A percentile compares a stretch with the other conserved stretches of the same genome.
These are phyloP conservation scores for Pardalotus punctatus DNA, from an alignment of 2,113 vertebrate species.

Conservation along the genomic window DNA sequence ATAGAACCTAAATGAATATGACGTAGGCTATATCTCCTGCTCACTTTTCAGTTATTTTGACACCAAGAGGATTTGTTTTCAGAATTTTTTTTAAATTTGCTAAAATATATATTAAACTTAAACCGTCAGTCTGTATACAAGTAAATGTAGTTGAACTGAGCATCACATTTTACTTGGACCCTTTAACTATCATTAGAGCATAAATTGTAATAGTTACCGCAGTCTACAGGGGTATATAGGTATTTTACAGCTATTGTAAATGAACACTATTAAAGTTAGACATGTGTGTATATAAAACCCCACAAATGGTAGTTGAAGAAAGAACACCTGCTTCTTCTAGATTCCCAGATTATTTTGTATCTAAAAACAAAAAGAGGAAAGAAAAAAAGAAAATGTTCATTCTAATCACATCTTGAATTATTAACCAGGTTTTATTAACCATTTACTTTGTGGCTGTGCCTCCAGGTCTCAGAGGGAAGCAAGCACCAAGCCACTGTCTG, in stretches of 20 bases:
- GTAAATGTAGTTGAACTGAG: slow-evolving; percentile 54
- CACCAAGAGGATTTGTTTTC: background rate
- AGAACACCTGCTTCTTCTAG: slow-evolving; percentile 57
- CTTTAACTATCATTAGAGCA: slow-evolving; percentile 71
- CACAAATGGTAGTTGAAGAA: slow-evolving; percentile 62
- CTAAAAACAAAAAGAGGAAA: slow-evolving; percentile 44
- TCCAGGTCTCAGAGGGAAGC: background rate
- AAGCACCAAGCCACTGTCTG: background rate
- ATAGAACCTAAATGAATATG: background rate
- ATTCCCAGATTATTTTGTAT: slow-evolving; percentile 23
- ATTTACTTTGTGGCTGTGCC: background rate
- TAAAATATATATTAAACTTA: slow-evolving; percentile 49
- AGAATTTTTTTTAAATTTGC: slow-evolving; percentile 34
- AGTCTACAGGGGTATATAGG: slow-evolving; percentile 43
- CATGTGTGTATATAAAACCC: slow-evolving; percentile 67
- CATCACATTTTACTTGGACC: slow-evolving; percentile 60
- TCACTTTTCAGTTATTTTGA: slow-evolving; percentile 8
- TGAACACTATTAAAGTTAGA: slow-evolving; percentile 68
- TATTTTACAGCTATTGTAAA: slow-evolving; percentile 75
- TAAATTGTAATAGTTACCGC: slow-evolving; percentile 70
- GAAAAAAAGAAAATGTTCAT: background rate
- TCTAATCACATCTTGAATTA: background rate
- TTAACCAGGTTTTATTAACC: background rate
- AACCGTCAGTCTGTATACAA: slow-evolving; percentile 58
- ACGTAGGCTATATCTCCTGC: background rate